Conservation (phyloP, 2,113 vertebrate species). For the Tragelaphus scriptus region DNA sequence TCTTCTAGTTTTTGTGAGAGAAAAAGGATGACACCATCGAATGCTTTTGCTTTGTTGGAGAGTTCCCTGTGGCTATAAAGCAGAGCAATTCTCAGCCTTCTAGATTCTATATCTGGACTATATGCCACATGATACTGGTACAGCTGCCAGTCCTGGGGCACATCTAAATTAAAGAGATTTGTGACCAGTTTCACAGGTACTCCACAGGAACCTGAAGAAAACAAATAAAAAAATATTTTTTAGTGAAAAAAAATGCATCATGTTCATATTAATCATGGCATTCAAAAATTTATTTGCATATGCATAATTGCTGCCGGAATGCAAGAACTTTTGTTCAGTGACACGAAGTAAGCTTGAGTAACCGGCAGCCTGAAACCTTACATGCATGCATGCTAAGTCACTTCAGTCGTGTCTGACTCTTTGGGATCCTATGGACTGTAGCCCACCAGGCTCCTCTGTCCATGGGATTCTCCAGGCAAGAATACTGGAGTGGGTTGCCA, state of each 20-base stretch:
- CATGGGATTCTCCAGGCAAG: not conserved
- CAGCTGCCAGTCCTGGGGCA: constrained; percentile 47
- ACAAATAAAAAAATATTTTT: not conserved
- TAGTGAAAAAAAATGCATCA: not conserved
- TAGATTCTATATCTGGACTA: constrained; percentile 55
- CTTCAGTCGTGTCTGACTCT: not conserved
- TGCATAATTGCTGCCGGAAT: not conserved
- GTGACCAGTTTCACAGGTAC: constrained; percentile 63
- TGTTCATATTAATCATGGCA: not conserved
- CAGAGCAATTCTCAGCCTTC: constrained; percentile 55
- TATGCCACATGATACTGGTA: constrained; percentile 63
- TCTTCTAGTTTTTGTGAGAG: constrained; percentile 64
- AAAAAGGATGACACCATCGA: constrained; percentile 68
- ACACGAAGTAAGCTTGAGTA: not conserved
- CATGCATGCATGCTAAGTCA: not conserved
- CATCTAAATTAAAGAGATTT: constrained; percentile 59
- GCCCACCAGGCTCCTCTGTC: not conserved
- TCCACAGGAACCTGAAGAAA: constrained; percentile 65
- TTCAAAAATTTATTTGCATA: not conserved
- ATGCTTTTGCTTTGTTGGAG: constrained; percentile 57
- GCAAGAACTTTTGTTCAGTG: not conserved
- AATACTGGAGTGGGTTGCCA: not conserved
- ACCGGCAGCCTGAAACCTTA: not conserved
- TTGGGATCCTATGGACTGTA: not conserved
- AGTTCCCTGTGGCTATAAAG: constrained; percentile 57